A percentile compares a stretch with the other conserved stretches of the same genome.
These are phyloP conservation scores for Lutraria lutraria DNA, from an alignment of 2,888 invertebrate species.

Conservation along the genomic window DNA sequence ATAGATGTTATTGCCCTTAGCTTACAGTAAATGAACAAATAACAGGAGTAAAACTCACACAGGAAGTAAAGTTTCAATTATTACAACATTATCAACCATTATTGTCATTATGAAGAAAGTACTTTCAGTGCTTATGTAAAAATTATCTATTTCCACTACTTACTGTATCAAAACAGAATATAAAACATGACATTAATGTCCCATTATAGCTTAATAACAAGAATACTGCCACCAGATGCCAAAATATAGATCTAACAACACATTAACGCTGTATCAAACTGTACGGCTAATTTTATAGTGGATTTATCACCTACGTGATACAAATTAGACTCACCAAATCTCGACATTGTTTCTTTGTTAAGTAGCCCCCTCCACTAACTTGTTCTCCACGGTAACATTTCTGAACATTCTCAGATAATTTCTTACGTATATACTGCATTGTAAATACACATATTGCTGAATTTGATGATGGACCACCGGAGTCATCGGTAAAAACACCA, in stretches of 20 bases:
- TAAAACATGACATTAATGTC: conserved; percentile 20
- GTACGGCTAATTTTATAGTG: not conserved
- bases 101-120: not conserved
- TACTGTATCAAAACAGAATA: conserved; percentile 3
- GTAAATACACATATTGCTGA: conserved; percentile 82
- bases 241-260: not conserved
- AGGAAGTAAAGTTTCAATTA: not conserved
- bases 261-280: not conserved
- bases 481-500: conserved; percentile 93
- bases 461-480: conserved; percentile 84
- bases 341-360: conserved; percentile 65
- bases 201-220: not conserved
- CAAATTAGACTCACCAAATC: conserved; percentile 56
- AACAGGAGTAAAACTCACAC: not conserved
- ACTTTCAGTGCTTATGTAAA: not conserved
- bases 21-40: not conserved
- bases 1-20: not conserved
- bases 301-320: not conserved
- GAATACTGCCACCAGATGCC: not conserved
- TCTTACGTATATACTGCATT: conserved; percentile 78
- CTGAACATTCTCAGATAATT: conserved; percentile 78
- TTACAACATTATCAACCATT: conserved; percentile 21
- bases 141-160: conserved; percentile 14
- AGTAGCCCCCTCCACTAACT: conserved; percentile 79
- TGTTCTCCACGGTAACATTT: conserved; percentile 78